phyloP scores from a whole-genome alignment of 1,140 invertebrate genomes.

The Drosophila sproati region DNA sequence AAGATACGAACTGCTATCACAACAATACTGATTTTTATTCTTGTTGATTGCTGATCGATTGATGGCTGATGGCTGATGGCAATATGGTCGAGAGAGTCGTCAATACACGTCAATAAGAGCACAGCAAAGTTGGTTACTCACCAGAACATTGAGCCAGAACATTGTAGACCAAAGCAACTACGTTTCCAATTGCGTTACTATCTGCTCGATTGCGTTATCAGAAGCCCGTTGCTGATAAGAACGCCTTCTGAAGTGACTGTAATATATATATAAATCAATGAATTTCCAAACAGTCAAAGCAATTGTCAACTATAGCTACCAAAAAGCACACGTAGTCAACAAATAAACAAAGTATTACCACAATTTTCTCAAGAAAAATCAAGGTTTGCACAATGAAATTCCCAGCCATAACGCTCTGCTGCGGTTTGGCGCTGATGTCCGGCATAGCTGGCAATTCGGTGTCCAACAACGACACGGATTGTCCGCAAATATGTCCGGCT shows the following conservation, averaged over 20 bases:
- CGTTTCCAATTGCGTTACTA: slow-evolving; percentile 34
- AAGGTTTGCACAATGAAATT: slow-evolving; percentile 42
- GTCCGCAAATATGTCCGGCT: slow-evolving; percentile 61
- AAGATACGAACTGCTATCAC: slow-evolving; percentile 49
- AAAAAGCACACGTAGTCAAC: slow-evolving; percentile 51
- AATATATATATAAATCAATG: slow-evolving; percentile 75
- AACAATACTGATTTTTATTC: slow-evolving; percentile 44
- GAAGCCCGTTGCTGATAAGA: slow-evolving; percentile 42
- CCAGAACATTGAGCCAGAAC: slow-evolving; percentile 35
- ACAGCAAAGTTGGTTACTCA: slow-evolving; percentile 49
- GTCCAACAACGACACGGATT: slow-evolving; percentile 61
- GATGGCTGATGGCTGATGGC: slow-evolving; percentile 33
- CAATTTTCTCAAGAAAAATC: slow-evolving; percentile 12
- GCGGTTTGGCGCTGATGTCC: slow-evolving; percentile 51
- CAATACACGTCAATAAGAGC: slow-evolving; percentile 44
- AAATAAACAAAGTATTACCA: slow-evolving; percentile 17
- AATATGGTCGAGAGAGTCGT: slow-evolving; percentile 12
- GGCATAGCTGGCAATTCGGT: slow-evolving; percentile 61
- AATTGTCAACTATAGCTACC: slow-evolving; percentile 68
- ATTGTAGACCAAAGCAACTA: slow-evolving; percentile 54
- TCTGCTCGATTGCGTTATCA: slow-evolving; percentile 50
- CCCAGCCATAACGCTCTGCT: slow-evolving; percentile 44
- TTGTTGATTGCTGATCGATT: slow-evolving; percentile 28
- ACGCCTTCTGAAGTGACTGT: slow-evolving; percentile 25
- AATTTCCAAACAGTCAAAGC: slow-evolving; percentile 60